These are phyloP conservation scores for Paguma larvata DNA, from an alignment of 2,797 vertebrate genomes.

Conservation along the genomic window DNA sequence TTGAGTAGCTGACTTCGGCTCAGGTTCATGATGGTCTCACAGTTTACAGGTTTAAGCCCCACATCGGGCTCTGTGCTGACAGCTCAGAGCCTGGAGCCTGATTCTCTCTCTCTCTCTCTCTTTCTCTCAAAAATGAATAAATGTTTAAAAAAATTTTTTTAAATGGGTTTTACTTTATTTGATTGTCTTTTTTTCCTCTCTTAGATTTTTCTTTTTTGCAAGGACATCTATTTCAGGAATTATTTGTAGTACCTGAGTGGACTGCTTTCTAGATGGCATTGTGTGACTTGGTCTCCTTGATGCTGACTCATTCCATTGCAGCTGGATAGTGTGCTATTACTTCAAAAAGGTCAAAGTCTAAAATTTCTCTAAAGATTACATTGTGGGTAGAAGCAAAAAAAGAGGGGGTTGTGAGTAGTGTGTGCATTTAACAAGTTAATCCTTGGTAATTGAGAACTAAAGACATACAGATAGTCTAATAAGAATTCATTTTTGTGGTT, in stretches of 20 bases:
- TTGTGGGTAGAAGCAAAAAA: background rate
- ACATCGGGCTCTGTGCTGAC: too few species aligned
- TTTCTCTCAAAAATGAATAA: too few species aligned
- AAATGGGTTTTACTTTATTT: background rate
- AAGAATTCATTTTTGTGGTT: conserved; percentile 24
- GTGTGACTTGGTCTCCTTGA: background rate
- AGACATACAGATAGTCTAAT: background rate
- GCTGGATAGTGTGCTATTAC: background rate
- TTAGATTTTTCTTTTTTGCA: conserved; percentile 14
- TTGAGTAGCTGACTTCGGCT: too few species aligned
- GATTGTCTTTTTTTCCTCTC: background rate
- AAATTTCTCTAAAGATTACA: background rate
- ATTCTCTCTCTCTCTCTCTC: too few species aligned
- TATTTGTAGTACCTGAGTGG: background rate
- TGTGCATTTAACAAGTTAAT: background rate
- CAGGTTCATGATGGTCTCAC: too few species aligned
- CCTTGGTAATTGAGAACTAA: conserved; percentile 13
- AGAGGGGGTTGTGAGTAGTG: background rate
- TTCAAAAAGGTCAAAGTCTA: background rate
- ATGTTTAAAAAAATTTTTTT: too few species aligned
- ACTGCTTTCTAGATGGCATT: background rate
- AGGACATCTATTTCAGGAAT: background rate
- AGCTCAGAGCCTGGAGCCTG: too few species aligned
- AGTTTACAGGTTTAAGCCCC: too few species aligned
- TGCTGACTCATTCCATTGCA: background rate